These are phyloP conservation scores for Arctopsyche grandis DNA, from an alignment of 1,140 invertebrate species.

Conservation along the genomic window DNA sequence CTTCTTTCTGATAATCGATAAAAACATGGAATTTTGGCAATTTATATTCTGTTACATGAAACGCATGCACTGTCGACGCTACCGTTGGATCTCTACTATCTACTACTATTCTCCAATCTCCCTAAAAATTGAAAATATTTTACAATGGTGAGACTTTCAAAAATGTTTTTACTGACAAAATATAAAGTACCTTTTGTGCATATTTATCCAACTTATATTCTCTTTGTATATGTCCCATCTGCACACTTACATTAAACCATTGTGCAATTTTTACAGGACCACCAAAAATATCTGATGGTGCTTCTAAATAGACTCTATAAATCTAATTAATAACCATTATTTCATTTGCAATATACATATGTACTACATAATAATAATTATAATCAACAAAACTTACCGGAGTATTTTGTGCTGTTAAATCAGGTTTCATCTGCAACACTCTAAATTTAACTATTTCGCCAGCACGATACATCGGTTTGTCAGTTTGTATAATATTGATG, in stretches of 20 bases:
- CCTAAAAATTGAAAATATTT: slow-evolving; percentile 41
- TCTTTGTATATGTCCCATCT: slow-evolving; percentile 66
- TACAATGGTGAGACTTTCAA: background rate
- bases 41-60: slow-evolving; percentile 62
- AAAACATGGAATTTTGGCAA: slow-evolving; percentile 62
- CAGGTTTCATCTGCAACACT: slow-evolving; percentile 64
- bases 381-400: slow-evolving; percentile 58
- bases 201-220: slow-evolving; percentile 61
- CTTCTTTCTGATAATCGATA: slow-evolving; percentile 58
- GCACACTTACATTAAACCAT: slow-evolving; percentile 67
- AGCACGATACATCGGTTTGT: slow-evolving; percentile 73
- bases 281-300: slow-evolving; percentile 63
- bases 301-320: slow-evolving; percentile 68
- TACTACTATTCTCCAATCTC: slow-evolving; percentile 50
- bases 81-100: slow-evolving; percentile 57
- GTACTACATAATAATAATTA: slow-evolving; percentile 9
- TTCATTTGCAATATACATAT: background rate
- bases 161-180: background rate
- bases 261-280: slow-evolving; percentile 65
- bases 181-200: slow-evolving; percentile 43
- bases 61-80: slow-evolving; percentile 47
- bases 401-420: slow-evolving; percentile 65
- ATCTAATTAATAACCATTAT: slow-evolving; percentile 60
- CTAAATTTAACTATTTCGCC: slow-evolving; percentile 68
- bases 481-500: slow-evolving; percentile 67